Evolutionary conservation across 1,140 invertebrate genomes (phyloP).

Genomic region (Pinna nobilis): DNA sequence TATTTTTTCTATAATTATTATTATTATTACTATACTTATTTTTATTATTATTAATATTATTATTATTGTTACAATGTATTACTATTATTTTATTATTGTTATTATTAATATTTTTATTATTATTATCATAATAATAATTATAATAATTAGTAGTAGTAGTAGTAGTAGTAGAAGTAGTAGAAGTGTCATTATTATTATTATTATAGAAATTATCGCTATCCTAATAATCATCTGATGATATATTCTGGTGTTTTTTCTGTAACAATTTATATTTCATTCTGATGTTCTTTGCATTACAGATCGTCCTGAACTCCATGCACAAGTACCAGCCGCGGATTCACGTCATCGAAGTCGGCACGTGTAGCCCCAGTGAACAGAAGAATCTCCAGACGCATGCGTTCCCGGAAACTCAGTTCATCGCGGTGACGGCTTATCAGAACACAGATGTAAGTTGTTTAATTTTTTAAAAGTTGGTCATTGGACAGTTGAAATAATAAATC

Average conservation of each 20-base stretch:
- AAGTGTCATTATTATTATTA: too few species aligned
- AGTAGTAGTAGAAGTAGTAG: too few species aligned
- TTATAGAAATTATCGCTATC: background rate
- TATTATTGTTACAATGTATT: too few species aligned
- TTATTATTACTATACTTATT: too few species aligned
- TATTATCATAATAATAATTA: too few species aligned
- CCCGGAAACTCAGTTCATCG: slow-evolving; percentile 97
- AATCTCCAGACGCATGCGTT: slow-evolving; percentile 93
- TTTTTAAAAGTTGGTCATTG: too few species aligned
- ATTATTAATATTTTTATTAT: too few species aligned
- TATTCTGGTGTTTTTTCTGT: background rate
- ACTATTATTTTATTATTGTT: too few species aligned
- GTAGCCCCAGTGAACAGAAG: slow-evolving; percentile 80
- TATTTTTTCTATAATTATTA: too few species aligned
- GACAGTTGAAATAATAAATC: too few species aligned
- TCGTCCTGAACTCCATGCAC: slow-evolving; percentile 98
- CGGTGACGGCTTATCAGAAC: slow-evolving; percentile 98
- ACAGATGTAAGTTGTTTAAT: slow-evolving; percentile 90
- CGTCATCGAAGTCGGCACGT: slow-evolving; percentile 78
- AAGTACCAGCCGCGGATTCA: slow-evolving; percentile 98
- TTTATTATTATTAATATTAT: too few species aligned
- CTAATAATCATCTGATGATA: background rate
- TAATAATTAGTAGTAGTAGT: too few species aligned
- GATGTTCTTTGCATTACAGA: slow-evolving; percentile 78
- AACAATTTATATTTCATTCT: background rate